Conservation (phyloP, 2,888 invertebrate species). For the Andrena trimmerana region DNA sequence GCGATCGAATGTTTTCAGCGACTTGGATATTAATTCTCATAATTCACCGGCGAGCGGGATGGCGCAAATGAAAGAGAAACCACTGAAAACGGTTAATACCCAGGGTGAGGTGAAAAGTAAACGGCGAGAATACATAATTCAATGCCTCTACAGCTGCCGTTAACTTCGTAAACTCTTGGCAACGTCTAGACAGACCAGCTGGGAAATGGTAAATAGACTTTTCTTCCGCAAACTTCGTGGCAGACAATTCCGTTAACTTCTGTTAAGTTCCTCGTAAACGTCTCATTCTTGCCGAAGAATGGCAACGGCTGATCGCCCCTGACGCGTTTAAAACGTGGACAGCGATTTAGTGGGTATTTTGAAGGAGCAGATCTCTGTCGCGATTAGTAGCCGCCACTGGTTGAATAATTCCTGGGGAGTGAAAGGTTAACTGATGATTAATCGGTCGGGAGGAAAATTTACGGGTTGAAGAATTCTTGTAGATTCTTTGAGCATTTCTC, state of each 20-base stretch:
- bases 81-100: neutral
- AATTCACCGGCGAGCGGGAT: constrained; percentile 2
- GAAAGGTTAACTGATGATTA: constrained; percentile 48
- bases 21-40: constrained; percentile 20
- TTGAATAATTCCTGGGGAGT: constrained; percentile 12
- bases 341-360: constrained; percentile 51
- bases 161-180: constrained; percentile 23
- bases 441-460: constrained; percentile 23
- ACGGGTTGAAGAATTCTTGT: neutral
- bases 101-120: neutral
- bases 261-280: constrained; percentile 18
- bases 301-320: neutral
- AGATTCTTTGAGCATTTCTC: neutral
- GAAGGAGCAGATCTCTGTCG: constrained; percentile 43
- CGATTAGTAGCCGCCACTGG: constrained; percentile 25
- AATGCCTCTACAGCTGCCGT: constrained; percentile 10
- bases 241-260: constrained; percentile 39
- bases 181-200: constrained; percentile 25
- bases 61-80: constrained; percentile 22
- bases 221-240: constrained; percentile 16
- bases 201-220: constrained; percentile 28
- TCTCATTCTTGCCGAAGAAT: neutral
- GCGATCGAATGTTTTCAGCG: neutral
- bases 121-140: neutral
- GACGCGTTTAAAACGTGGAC: constrained; percentile 42